Conservation (phyloP, 2,888 invertebrate species). For the Tubiluchus corallicola region DNA sequence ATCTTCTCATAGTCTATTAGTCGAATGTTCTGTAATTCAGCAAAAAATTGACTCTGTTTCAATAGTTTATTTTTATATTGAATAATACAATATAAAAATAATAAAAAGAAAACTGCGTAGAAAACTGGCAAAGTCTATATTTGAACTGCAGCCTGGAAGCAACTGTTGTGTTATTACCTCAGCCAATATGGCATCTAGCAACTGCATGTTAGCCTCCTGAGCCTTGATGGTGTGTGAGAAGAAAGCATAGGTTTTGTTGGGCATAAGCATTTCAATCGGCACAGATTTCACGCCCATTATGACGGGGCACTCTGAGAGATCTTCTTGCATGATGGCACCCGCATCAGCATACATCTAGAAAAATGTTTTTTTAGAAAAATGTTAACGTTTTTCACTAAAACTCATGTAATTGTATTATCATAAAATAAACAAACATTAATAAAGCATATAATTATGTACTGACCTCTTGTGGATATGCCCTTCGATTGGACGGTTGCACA, state of each 20-base stretch:
- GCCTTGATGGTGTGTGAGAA: constrained; percentile 99
- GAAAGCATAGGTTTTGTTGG: constrained; percentile 92
- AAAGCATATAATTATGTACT: constrained; percentile 6
- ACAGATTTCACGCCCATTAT: constrained; percentile 96
- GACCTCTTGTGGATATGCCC: constrained; percentile 92
- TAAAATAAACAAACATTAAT: constrained; percentile 1
- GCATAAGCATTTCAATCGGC: constrained; percentile 73
- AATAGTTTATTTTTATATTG: too few species aligned
- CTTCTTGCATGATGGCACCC: constrained; percentile 84
- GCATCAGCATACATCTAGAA: constrained; percentile 64
- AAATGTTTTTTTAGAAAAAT: neutral
- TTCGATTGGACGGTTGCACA: constrained; percentile 90
- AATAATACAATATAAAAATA: too few species aligned
- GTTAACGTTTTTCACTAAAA: neutral
- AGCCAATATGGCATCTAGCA: constrained; percentile 83
- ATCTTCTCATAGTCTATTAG: constrained; percentile 93
- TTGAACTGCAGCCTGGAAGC: neutral
- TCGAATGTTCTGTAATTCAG: constrained; percentile 63
- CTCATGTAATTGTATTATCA: neutral
- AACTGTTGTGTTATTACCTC: constrained; percentile 29
- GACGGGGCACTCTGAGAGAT: constrained; percentile 83
- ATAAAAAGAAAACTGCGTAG: too few species aligned
- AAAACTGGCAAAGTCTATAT: too few species aligned
- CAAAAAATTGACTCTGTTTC: too few species aligned
- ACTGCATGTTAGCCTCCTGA: constrained; percentile 88